Conservation (phyloP, 2,113 vertebrate species). For the Microcebus griseorufus region DNA sequence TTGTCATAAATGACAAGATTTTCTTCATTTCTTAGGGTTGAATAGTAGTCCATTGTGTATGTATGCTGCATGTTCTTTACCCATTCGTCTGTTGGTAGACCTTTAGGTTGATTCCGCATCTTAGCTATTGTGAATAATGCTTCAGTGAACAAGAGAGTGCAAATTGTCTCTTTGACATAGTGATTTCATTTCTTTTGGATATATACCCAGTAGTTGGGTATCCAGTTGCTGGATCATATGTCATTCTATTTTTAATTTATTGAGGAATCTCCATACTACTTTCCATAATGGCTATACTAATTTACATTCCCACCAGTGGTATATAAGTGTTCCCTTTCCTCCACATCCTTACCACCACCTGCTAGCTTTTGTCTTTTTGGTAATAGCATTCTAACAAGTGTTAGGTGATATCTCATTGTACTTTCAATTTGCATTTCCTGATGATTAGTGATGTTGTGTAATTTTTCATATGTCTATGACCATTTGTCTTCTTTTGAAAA, state of each 20-base stretch:
- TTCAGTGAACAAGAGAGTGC: neutral
- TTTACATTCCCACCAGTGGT: too few relatives aligned
- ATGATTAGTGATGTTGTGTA: neutral
- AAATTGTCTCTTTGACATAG: neutral
- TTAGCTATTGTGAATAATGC: neutral
- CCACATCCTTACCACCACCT: too few relatives aligned
- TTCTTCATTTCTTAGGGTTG: neutral
- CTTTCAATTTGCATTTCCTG: neutral
- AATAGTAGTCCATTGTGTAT: rapidly evolving
- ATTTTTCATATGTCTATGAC: neutral
- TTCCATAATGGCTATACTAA: neutral
- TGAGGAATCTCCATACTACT: neutral
- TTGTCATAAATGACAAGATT: neutral
- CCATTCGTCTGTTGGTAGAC: rapidly evolving
- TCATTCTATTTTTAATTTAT: neutral
- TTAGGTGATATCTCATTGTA: neutral
- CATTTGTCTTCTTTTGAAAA: neutral
- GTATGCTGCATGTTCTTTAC: rapidly evolving
- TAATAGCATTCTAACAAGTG: neutral
- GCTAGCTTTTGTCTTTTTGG: neutral
- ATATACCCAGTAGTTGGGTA: too few relatives aligned
- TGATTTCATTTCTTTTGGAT: neutral
- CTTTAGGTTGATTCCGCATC: neutral
- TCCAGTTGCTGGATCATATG: neutral
- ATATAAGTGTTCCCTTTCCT: neutral